Base-by-base conservation (phyloP, 1,140 invertebrate genomes). In the Calephelis virginiensis region DNA sequence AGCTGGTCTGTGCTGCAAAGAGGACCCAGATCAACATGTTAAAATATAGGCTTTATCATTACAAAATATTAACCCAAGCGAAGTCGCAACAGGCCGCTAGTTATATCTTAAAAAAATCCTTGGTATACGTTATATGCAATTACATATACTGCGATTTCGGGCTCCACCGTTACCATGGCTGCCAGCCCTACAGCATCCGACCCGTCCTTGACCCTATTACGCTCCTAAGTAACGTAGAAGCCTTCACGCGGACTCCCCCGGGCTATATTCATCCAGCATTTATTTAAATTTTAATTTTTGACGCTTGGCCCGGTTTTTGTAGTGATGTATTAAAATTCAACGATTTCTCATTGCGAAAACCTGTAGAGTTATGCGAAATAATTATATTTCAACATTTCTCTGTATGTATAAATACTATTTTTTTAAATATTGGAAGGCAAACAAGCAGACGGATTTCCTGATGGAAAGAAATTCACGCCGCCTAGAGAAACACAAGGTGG, bases 141-240 rank as follows among this genome's bases (percentile, higher is more conserved):
- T 37, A n/a, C 28, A 59, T 59, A 37, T 12, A 37, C 37, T 11
- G 17, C 28, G 28, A 56, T 37, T 37, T 37, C 28, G 28, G 28
- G 53, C 53, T 59, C 53, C 28, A 11, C 37, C 28, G 53, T 59
- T 37, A 12, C 53, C 28, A 59, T 59, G 53, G 53, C 38, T 11
- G 53, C 12, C 53, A 59, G 12, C 53, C 53, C 53, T 59, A 59
- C 53, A 59, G 53, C 53, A 59, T 17, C 53, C 53, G 53, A 59
- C 53, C 53, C 53, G 53, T 12, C 56, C 56, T 59, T 59, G 56
- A 59, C 56, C 56, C 56, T 59, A 59, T 59, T 59, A 59, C 56
- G 56, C 56, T 59, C 56, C 56, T 59, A 59, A 59, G 56, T 38
- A 59, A 38, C 37, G 56, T 59, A 59, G 56, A 59, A 59, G 56